A percentile compares a stretch with the other conserved stretches of the same genome.
Evolutionary conservation across 2,113 vertebrate species (phyloP).

Genomic region (Pelecanus crispus): DNA sequence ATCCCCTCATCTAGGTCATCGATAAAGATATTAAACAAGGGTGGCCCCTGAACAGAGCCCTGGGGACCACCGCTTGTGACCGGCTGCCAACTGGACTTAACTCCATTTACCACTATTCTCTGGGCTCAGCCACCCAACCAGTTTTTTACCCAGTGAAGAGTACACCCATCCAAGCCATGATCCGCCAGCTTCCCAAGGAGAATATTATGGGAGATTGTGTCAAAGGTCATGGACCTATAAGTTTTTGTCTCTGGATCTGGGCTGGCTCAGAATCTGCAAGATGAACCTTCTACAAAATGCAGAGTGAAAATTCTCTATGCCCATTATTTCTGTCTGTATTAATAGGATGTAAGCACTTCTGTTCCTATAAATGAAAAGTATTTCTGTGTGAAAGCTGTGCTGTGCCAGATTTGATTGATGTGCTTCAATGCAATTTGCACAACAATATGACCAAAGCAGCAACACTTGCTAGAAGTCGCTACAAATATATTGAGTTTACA

Average conservation of each 20-base stretch:
- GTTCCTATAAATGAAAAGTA: background rate
- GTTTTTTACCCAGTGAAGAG: no score
- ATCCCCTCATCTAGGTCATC: no score
- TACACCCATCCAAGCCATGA: no score
- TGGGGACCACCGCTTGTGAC: no score
- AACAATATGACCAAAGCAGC: background rate
- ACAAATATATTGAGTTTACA: background rate
- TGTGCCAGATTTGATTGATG: background rate
- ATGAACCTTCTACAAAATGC: background rate
- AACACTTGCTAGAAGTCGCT: background rate
- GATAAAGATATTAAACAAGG: no score
- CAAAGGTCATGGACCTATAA: accelerated
- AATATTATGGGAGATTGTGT: no score
- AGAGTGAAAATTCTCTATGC: background rate
- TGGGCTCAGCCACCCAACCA: no score
- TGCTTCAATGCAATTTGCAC: background rate
- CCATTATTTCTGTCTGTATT: background rate
- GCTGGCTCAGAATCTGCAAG: background rate
- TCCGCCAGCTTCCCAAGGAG: no score
- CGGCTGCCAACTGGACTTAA: no score
- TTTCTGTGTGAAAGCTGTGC: background rate
- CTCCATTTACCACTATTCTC: no score
- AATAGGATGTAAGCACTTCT: background rate
- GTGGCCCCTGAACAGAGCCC: no score
- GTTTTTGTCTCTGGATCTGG: background rate